Evolutionary conservation across 2,888 invertebrate species (phyloP).

Genomic region (Drosophila pegasa): DNA sequence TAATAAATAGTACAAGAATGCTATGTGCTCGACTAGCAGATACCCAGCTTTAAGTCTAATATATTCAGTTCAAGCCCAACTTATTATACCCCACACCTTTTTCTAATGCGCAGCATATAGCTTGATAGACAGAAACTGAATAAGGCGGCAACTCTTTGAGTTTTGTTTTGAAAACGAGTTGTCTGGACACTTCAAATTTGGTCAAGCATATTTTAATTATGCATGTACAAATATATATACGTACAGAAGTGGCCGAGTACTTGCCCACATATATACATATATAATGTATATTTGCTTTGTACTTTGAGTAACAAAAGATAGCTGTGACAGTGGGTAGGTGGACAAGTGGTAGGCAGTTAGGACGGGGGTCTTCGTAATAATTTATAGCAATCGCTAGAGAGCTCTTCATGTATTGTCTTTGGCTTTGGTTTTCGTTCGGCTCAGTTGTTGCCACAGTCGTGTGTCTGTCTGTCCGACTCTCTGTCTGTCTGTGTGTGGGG

Average conservation of each 20-base stretch:
- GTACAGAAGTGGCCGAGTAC: constrained; percentile 12
- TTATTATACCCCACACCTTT: constrained; percentile 3
- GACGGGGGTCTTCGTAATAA: constrained; percentile 51
- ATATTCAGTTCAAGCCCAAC: background rate
- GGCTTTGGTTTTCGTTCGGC: constrained; percentile 12
- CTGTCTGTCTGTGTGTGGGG: constrained; percentile 19
- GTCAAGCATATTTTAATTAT: constrained; percentile 70
- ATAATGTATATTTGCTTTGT: constrained; percentile 27
- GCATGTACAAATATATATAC: constrained; percentile 30
- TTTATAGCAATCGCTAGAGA: constrained; percentile 52
- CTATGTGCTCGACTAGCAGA: constrained; percentile 8
- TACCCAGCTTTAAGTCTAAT: constrained; percentile 13
- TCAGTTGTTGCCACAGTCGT: constrained; percentile 32
- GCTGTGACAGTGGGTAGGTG: constrained; percentile 63
- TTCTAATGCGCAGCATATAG: background rate
- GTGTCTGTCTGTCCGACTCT: background rate
- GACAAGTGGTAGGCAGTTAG: constrained; percentile 62
- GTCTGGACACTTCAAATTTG: constrained; percentile 66
- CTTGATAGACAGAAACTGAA: constrained; percentile 32
- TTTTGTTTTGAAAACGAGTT: constrained; percentile 66
- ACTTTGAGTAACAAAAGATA: constrained; percentile 39
- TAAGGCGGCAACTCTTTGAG: constrained; percentile 63
- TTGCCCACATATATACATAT: background rate
- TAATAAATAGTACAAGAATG: constrained; percentile 34
- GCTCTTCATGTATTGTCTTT: constrained; percentile 62